Conservation (phyloP, 2,888 invertebrate species). For the Ashinkailepas kermadecensis region DNA sequence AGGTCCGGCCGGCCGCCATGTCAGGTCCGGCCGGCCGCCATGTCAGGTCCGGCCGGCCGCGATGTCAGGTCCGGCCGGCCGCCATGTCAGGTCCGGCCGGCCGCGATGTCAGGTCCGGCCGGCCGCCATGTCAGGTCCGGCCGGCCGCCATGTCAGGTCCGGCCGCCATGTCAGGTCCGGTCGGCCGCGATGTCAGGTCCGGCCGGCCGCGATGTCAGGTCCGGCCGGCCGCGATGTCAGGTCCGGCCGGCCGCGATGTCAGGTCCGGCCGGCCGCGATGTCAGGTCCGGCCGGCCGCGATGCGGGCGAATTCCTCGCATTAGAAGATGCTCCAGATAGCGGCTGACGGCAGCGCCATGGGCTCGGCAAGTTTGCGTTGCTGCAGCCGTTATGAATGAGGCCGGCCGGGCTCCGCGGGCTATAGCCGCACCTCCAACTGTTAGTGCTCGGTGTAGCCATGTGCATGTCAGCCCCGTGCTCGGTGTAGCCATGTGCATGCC, state of each 20-base stretch:
- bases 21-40: not conserved
- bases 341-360: not conserved
- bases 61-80: not conserved
- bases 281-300: not conserved
- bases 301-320: not conserved
- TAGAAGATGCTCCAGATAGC: not conserved
- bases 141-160: not conserved
- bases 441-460: too few species aligned
- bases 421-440: too few species aligned
- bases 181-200: not conserved
- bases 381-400: too few species aligned
- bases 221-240: not conserved
- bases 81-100: not conserved
- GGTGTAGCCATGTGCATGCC: too few species aligned
- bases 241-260: not conserved
- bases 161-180: too few species aligned
- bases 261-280: not conserved
- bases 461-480: too few species aligned
- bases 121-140: not conserved
- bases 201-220: not conserved
- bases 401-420: too few species aligned
- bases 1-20: not conserved
- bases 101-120: not conserved
- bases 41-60: not conserved
- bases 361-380: too few species aligned